Evolutionary conservation across 2,888 invertebrate species (phyloP).

Genomic region (Hydrotaea diabolus): DNA sequence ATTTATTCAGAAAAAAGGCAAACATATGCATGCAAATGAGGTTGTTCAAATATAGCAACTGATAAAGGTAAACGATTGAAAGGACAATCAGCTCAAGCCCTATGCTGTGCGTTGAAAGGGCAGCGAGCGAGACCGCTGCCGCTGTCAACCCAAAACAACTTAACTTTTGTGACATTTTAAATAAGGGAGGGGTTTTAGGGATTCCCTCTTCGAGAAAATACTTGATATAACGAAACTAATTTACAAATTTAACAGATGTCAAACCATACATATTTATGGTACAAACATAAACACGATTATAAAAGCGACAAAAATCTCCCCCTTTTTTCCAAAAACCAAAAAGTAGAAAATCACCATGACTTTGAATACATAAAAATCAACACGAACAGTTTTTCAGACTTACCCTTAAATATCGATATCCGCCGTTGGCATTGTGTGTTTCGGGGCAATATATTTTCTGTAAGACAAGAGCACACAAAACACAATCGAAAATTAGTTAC

Average conservation of each 20-base stretch:
- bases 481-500: constrained; percentile 21
- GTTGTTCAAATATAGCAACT: not conserved
- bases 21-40: constrained; percentile 18
- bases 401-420: constrained; percentile 14
- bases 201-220: not conserved
- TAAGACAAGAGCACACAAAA: not conserved
- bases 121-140: not conserved
- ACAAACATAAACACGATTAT: not conserved
- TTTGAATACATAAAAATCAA: not conserved
- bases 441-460: not conserved
- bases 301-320: no score
- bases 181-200: not conserved
- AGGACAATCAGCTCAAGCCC: not conserved
- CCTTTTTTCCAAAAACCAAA: not conserved
- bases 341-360: not conserved
- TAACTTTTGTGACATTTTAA: constrained; percentile 22
- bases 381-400: not conserved
- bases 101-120: not conserved
- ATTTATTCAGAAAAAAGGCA: not conserved
- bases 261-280: constrained; percentile 7
- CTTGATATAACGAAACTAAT: not conserved
- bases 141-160: constrained; percentile 18
- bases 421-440: not conserved
- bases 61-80: not conserved
- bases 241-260: constrained; percentile 36